Base-by-base conservation (phyloP, 2,797 vertebrate genomes). In the Hephaestus fuliginosus region DNA sequence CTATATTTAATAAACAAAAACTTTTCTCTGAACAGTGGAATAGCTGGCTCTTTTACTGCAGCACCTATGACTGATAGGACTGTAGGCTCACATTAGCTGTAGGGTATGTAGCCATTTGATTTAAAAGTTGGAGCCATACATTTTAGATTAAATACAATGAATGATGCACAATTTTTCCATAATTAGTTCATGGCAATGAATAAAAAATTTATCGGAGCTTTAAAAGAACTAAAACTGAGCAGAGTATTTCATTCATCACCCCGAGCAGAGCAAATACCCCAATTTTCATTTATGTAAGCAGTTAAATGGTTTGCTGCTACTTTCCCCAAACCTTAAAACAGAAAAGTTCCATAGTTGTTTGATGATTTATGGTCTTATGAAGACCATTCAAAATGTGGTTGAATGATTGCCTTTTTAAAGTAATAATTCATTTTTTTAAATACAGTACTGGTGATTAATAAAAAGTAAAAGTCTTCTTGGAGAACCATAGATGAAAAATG, bases 171-270 rank as follows among this genome's bases (percentile, higher is more conserved):
- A 30, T 36, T 61, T 61, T 9, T 6, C 39, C 15, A 18, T 64
- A 69, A 79, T 83, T 77, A 81, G 28, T 74, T 43, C 53, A 70
- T 75, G 48, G 62, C 46, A 69, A 74, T 79, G 11, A 82, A 84
- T 85, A 58, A 83, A 80, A 87, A 66, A 63, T 70, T 56, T 67
- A 76, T 84, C 46, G 64, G 49, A 65, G 43, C 12, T 79, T 81
- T 70, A 52, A 48, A 51, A 64, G 10, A 64, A 68, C 14, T 64
- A 43, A 71, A 80, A 64, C 28, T 25, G 36, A 70, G 13, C 18
- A 81, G 80, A 73, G 70, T 33, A 70, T 33, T 70, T 55, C 48
- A 78, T 80, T 67, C 52, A 85, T 85, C 71, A 79, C 20, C 53
- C 70, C 0, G 0, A 55, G 5, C 15, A 52, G n/a, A 52, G 30